Evolutionary conservation across 2,113 vertebrate genomes (phyloP).

Genomic region (Pituophis catenifer): DNA sequence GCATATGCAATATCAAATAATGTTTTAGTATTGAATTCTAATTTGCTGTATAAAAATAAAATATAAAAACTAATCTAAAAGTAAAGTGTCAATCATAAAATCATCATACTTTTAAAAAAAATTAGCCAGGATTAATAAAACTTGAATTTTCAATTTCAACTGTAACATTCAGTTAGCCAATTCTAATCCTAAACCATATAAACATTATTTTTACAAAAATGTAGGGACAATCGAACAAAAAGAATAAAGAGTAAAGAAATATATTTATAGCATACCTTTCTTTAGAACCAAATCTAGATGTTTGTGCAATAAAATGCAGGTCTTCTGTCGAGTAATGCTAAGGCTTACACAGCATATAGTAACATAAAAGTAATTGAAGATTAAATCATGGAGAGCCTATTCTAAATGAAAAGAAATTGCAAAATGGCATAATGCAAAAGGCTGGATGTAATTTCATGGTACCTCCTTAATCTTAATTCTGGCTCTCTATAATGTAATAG

Average conservation of each 20-base stretch:
- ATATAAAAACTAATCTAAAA: slow-evolving; percentile 12
- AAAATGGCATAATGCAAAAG: not conserved
- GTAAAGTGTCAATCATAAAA: not conserved
- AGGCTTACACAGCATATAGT: not conserved
- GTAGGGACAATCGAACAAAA: slow-evolving; percentile 5
- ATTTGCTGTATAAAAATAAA: slow-evolving; percentile 7
- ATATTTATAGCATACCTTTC: not conserved
- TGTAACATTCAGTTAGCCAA: not conserved
- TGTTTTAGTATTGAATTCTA: not conserved
- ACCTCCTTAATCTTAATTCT: not conserved
- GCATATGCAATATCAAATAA: not conserved
- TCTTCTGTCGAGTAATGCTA: not conserved
- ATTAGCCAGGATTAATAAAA: not conserved
- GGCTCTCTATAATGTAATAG: not conserved
- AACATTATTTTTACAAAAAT: not conserved
- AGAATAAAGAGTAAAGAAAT: not conserved
- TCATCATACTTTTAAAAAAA: not conserved
- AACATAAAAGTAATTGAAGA: not conserved
- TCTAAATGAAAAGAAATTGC: not conserved
- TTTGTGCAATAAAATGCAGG: slow-evolving; percentile 11
- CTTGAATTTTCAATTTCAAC: not conserved
- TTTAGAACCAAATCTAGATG: slow-evolving; percentile 13
- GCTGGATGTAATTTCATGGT: not conserved
- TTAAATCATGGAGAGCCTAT: not conserved
- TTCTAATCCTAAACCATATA: not conserved